Percentiles rank a stretch among this genome's conserved stretches.
phyloP scores from a whole-genome alignment of 2,797 vertebrate species.

The Pangasius macronema region DNA sequence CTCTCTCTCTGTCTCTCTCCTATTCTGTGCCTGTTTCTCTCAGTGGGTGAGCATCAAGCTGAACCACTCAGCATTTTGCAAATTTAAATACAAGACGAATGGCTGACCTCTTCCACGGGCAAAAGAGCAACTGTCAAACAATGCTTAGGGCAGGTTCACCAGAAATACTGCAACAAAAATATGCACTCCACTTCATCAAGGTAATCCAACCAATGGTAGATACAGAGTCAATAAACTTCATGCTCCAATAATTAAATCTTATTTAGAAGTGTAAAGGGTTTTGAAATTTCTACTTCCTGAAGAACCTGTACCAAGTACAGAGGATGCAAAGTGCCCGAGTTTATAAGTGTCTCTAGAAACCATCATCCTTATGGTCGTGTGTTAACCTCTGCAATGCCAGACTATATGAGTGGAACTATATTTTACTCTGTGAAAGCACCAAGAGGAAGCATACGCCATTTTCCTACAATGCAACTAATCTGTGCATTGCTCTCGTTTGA shows the following conservation, averaged over 20 bases:
- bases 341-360: neutral
- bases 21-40: neutral
- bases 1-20: slow-evolving; percentile 11
- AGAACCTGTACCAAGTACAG: neutral
- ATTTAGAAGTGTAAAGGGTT: neutral
- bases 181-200: neutral
- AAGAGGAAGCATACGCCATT: neutral
- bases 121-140: slow-evolving; percentile 21
- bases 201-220: neutral
- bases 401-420: neutral
- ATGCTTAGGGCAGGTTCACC: slow-evolving; percentile 23
- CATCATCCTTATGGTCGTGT: neutral
- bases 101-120: slow-evolving; percentile 31
- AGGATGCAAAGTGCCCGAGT: neutral
- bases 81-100: slow-evolving; percentile 23
- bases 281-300: too few relatives aligned
- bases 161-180: slow-evolving; percentile 12
- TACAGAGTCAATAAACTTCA: slow-evolving; percentile 18
- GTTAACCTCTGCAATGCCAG: neutral
- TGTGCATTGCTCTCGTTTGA: neutral
- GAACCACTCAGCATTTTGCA: neutral
- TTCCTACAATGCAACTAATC: neutral
- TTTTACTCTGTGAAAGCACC: neutral
- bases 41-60: neutral
- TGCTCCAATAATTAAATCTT: neutral